These are phyloP conservation scores for Danaus plexippus DNA, from an alignment of 1,140 invertebrate genomes.

Conservation along the genomic window DNA sequence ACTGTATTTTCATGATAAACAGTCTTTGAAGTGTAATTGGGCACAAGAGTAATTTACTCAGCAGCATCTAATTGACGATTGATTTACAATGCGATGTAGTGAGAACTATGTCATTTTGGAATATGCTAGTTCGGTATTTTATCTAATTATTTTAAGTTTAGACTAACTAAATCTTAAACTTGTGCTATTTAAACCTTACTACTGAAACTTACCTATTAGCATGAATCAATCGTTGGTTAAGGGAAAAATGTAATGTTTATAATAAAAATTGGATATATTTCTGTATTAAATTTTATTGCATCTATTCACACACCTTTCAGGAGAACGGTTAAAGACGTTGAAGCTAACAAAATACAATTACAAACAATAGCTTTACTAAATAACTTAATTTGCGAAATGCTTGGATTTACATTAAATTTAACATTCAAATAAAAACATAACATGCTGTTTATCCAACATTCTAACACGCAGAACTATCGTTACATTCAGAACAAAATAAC, in stretches of 20 bases:
- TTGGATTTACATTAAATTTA: slow-evolving; percentile 19
- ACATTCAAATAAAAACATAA: slow-evolving; percentile 12
- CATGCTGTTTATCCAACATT: slow-evolving; percentile 12
- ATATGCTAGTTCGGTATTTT: slow-evolving; percentile 19
- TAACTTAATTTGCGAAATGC: slow-evolving; percentile 23
- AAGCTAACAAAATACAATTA: slow-evolving; percentile 46
- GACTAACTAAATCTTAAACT: slow-evolving; percentile 1
- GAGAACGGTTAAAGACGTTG: slow-evolving; percentile 52
- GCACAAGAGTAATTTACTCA: slow-evolving; percentile 31
- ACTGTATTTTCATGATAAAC: slow-evolving; percentile 54
- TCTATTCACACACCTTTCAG: slow-evolving; percentile 67
- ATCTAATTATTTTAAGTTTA: neutral
- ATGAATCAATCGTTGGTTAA: too few relatives aligned
- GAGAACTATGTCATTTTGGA: slow-evolving; percentile 4
- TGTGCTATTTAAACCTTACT: too few relatives aligned
- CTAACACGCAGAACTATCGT: slow-evolving; percentile 24
- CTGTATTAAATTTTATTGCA: slow-evolving; percentile 70
- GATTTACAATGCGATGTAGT: slow-evolving; percentile 29
- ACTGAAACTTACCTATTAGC: too few relatives aligned
- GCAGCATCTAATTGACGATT: slow-evolving; percentile 34
- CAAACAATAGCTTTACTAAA: slow-evolving; percentile 32
- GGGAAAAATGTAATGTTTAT: neutral
- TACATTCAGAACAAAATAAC: too few relatives aligned
- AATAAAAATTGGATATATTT: slow-evolving; percentile 46
- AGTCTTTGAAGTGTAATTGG: slow-evolving; percentile 64